Conservation (phyloP, 2,888 invertebrate genomes). For the Bimastos eiseni region DNA sequence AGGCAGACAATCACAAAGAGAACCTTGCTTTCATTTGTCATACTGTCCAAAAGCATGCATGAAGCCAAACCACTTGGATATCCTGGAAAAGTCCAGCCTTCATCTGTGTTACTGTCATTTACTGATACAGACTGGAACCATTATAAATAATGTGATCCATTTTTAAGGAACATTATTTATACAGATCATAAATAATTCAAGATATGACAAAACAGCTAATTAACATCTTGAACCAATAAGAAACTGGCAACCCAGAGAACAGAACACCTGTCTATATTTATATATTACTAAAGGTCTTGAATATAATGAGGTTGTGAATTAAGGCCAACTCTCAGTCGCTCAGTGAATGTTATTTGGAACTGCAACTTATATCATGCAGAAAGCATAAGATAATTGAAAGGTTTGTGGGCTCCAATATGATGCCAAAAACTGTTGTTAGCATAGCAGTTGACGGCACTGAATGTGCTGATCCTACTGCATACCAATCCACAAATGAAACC, state of each 20-base stretch:
- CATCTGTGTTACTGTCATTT: background rate
- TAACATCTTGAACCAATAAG: background rate
- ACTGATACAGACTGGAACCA: conserved; percentile 5
- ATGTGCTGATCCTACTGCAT: too few relatives aligned
- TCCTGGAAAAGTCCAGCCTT: background rate
- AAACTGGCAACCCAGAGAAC: background rate
- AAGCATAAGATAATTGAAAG: too few relatives aligned
- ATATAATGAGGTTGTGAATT: background rate
- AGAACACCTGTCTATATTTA: background rate
- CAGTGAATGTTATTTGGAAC: too few relatives aligned
- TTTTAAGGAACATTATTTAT: background rate
- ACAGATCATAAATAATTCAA: background rate
- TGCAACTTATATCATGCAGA: too few relatives aligned
- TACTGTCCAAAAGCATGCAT: too few relatives aligned
- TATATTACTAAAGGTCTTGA: background rate
- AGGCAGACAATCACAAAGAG: too few relatives aligned
- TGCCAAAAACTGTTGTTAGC: too few relatives aligned
- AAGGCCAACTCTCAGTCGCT: background rate
- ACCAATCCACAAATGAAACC: too few relatives aligned
- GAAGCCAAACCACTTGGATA: background rate
- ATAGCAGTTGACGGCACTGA: too few relatives aligned
- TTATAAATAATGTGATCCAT: background rate
- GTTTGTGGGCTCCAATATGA: too few relatives aligned
- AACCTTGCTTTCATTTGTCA: background rate
- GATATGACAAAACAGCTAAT: background rate